phyloP scores from a whole-genome alignment of 2,113 vertebrate species.

The Lycocorax pyrrhopterus region DNA sequence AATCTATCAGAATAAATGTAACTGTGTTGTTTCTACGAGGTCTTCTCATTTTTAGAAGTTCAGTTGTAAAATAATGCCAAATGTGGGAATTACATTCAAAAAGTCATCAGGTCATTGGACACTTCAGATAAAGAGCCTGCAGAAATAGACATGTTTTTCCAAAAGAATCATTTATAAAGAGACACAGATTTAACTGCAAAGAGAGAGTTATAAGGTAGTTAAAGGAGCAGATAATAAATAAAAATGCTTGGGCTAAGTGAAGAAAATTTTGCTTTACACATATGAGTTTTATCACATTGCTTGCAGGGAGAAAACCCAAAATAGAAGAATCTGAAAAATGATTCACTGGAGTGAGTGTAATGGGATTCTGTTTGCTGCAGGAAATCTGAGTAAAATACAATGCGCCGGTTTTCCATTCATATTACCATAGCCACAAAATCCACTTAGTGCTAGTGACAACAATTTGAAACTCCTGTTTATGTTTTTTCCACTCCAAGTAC shows the following conservation, averaged over 20 bases:
- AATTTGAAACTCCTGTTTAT: not conserved
- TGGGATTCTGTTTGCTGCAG: not conserved
- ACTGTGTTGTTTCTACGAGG: not conserved
- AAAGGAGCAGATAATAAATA: slow-evolving; percentile 21
- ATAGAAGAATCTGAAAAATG: not conserved
- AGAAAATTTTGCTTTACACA: not conserved
- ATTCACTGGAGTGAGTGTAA: not conserved
- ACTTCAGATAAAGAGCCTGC: slow-evolving; percentile 1
- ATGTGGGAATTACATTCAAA: not conserved
- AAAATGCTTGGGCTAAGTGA: not conserved
- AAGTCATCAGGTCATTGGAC: not conserved
- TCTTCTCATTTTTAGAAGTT: not conserved
- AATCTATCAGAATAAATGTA: not conserved
- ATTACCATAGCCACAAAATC: not conserved
- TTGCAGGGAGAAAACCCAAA: not conserved
- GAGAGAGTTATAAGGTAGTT: not conserved
- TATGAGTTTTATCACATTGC: not conserved
- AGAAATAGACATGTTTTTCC: slow-evolving; percentile 42
- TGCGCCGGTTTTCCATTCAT: not conserved
- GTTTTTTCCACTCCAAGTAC: not conserved
- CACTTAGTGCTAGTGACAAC: not conserved
- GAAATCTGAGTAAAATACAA: not conserved
- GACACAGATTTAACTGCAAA: slow-evolving; percentile 25
- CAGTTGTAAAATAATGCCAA: not conserved
- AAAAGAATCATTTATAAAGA: slow-evolving; percentile 46